phyloP scores from a whole-genome alignment of 2,797 vertebrate genomes.

The Triplophysa yarkandensis region DNA sequence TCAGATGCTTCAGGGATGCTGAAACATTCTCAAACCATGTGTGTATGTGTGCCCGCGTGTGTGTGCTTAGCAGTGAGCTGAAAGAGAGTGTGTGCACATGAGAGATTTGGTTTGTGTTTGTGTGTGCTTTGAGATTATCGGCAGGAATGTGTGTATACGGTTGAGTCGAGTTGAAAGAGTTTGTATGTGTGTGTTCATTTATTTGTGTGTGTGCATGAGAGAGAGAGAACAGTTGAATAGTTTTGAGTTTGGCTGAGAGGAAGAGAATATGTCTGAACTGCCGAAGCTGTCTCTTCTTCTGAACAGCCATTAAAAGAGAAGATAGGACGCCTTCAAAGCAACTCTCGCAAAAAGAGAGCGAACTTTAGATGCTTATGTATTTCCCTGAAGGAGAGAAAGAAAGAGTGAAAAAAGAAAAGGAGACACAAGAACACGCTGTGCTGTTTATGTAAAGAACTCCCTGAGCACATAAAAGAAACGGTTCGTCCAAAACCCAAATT shows the following conservation, averaged over 20 bases:
- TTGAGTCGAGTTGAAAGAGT: conserved; percentile 50
- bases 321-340: conserved; percentile 54
- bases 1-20: conserved; percentile 36
- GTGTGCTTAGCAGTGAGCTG: conserved; percentile 30
- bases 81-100: conserved; percentile 23
- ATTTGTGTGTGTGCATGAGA: conserved; percentile 60
- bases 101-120: conserved; percentile 34
- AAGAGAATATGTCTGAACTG: conserved; percentile 49
- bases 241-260: conserved; percentile 40
- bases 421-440: conserved; percentile 40
- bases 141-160: conserved; percentile 46
- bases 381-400: conserved; percentile 47
- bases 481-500: conserved; percentile 5
- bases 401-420: conserved; percentile 30
- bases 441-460: conserved; percentile 44
- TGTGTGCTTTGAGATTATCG: conserved; percentile 48
- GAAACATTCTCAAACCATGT: conserved; percentile 22
- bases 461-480: conserved; percentile 21
- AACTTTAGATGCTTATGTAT: conserved; percentile 56
- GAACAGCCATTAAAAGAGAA: conserved; percentile 52
- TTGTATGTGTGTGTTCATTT: conserved; percentile 50
- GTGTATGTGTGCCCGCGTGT: conserved; percentile 23
- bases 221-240: conserved; percentile 30
- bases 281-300: conserved; percentile 47
- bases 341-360: conserved; percentile 48